Evolutionary conservation across 1,140 invertebrate species (phyloP), one percentile per base, ranked within the genome.

Genomic region (Drosophila yakuba): DNA sequence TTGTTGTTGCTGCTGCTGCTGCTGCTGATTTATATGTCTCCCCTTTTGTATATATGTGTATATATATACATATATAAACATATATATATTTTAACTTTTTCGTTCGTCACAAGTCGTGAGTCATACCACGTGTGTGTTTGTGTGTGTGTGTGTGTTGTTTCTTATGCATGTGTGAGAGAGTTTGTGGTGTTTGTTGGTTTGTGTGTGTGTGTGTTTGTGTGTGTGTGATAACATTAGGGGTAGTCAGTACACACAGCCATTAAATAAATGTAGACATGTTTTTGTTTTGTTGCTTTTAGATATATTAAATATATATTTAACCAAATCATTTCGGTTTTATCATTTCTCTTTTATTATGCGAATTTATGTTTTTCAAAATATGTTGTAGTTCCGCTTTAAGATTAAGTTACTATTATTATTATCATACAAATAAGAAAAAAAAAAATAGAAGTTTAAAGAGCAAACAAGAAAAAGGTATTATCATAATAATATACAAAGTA

Each of bases 291-390:
- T 60, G 43, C 55, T 68, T 74, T 48, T 66, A 45, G 10, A 63
- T 74, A 51, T 44, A 59, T 76, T 57, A 54, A 63, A 77, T 74
- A 60, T 78, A 71, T 48, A 55, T 64, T 75, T 61, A 64, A 57
- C 41, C 39, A 76, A 63, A 64, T 57, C 56, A 76, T 63, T 69
- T 57, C 8, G 51, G 58, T 52, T 59, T 35, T 20, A 20, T 20
- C 20, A 20, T 15, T 17, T 54, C 52, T 55, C 50, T 62, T 61
- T 38, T 62, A 63, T 58, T 59, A 67, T 71, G 78, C 78, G 67
- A 78, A 73, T 78, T 91, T 73, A 91, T 91, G 90, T 91, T 91
- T 91, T 91, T 91, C 90, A 91, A 91, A 86, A 91, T 83, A 88
- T 91, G 90, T 91, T 91, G 90, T 90, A 89, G 79, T 91, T 83